Base-by-base conservation (phyloP, 1,140 invertebrate species). In the Ceratina japonica region DNA sequence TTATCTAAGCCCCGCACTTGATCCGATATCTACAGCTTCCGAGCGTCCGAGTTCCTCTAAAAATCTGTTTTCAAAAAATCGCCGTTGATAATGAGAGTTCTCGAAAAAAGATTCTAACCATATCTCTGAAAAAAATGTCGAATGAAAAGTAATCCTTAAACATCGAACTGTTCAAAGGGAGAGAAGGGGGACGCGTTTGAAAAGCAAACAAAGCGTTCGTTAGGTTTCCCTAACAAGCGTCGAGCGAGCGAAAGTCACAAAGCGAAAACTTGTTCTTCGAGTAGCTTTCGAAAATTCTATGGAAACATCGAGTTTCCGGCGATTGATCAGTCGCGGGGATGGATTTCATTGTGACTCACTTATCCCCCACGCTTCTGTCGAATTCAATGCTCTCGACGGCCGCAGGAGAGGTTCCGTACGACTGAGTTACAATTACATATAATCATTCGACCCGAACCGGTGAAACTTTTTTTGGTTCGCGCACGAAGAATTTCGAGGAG, bases 251-350 rank as follows among this genome's bases (percentile, higher is more conserved):
- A 64, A 18, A 8, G 69, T 56, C 52, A 64, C 75, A 72, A 72
- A 78, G 75, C 75, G 51, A 20, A 51, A 78, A 78, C 49, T n/a
- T 44, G 37, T 72, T 49, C 66, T 72, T 78, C 68, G 59, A 72
- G 75, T 78, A 78, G 69, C 75, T 78, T 72, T 78, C 49, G 59
- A 72, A 44, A 78, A 78, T 63, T 54, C 69, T 72, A 72, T 64
- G 51, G 59, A 61, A 72, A 78, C 68, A 54, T 15, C 15, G 63
- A 27, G 15, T n/a, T 44, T 58, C n/a, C 22, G 59, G 3, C 69
- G 75, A 62, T 78, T 63, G 75, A 64, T 78, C 68, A 52, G 49
- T 54, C 68, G 44, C 58, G 2, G 37, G 2, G 37, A 72, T 31
- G 20, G 37, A 63, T 64, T 78, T 72, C 69, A 78, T 72, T 49